Evolutionary conservation across 2,888 invertebrate species (phyloP).

Genomic region (Drosophila meridionalis): DNA sequence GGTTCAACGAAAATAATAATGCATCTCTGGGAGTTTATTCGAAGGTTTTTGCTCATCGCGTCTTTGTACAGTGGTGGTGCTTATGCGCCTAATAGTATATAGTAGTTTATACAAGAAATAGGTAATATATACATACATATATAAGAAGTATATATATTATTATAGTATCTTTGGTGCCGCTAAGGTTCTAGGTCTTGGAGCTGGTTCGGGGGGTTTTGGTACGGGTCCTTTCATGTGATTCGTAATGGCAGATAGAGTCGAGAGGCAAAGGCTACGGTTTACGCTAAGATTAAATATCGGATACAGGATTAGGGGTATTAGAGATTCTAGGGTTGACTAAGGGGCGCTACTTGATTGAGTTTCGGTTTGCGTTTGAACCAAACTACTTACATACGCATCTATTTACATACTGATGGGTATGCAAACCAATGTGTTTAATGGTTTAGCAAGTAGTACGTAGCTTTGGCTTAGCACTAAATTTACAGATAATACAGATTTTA

Average conservation of each 20-base stretch:
- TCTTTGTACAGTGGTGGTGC: slow-evolving; percentile 59
- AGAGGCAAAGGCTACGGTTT: slow-evolving; percentile 21
- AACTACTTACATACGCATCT: slow-evolving; percentile 52
- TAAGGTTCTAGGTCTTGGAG: slow-evolving; percentile 28
- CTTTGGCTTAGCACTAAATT: slow-evolving; percentile 22
- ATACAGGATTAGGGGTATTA: slow-evolving; percentile 7
- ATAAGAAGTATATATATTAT: slow-evolving; percentile 2
- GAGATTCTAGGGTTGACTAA: slow-evolving; percentile 11
- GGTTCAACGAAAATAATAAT: slow-evolving; percentile 1
- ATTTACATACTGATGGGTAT: slow-evolving; percentile 24
- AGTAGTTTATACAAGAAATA: background rate
- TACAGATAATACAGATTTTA: slow-evolving; percentile 43
- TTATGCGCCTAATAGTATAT: slow-evolving; percentile 10
- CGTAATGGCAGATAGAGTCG: slow-evolving; percentile 10
- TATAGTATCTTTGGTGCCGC: slow-evolving; percentile 40
- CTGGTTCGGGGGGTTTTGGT: background rate
- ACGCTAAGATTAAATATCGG: slow-evolving; percentile 17
- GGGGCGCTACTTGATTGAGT: slow-evolving; percentile 29
- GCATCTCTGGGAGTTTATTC: background rate
- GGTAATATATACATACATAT: background rate
- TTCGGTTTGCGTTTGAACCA: slow-evolving; percentile 40
- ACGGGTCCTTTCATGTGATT: slow-evolving; percentile 31
- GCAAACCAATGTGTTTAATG: slow-evolving; percentile 40
- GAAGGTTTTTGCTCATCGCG: slow-evolving; percentile 22
- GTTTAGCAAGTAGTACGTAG: slow-evolving; percentile 40